Percentiles rank a stretch among this genome's conserved stretches.
These are phyloP conservation scores for Cinclus mexicanus DNA, from an alignment of 2,113 vertebrate genomes.

Conservation along the genomic window DNA sequence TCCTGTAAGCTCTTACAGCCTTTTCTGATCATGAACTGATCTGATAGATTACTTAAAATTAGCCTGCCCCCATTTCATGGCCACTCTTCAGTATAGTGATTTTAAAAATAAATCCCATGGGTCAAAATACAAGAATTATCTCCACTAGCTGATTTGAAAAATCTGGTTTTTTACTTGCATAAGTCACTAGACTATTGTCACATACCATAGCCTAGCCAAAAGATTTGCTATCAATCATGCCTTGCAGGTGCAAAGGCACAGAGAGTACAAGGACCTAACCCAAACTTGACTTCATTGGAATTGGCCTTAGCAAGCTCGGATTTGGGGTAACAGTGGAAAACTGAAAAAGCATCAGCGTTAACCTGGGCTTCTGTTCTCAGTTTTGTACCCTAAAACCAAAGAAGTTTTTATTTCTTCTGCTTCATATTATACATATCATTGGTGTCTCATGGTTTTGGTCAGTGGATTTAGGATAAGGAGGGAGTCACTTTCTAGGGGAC, in stretches of 20 bases:
- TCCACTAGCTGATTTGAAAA: not conserved
- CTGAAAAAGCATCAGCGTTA: not conserved
- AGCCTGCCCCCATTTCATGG: not conserved
- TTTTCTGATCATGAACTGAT: not conserved
- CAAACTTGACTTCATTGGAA: not conserved
- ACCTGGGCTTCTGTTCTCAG: not conserved
- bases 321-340: not conserved
- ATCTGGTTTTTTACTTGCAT: not conserved
- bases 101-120: not conserved
- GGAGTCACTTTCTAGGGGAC: not conserved
- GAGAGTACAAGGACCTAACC: not conserved
- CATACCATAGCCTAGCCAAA: not conserved
- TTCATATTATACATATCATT: not conserved
- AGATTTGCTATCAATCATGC: not conserved
- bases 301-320: not conserved
- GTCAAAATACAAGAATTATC: not conserved
- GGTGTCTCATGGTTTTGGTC: not conserved
- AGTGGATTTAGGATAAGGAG: not conserved
- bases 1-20: not conserved
- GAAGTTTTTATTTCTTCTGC: not conserved
- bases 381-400: not conserved
- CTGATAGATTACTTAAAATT: not conserved
- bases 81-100: not conserved
- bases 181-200: not conserved
- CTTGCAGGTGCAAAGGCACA: not conserved